phyloP scores from a whole-genome alignment of 1,140 invertebrate genomes.

The Lasioglossum albipes region DNA sequence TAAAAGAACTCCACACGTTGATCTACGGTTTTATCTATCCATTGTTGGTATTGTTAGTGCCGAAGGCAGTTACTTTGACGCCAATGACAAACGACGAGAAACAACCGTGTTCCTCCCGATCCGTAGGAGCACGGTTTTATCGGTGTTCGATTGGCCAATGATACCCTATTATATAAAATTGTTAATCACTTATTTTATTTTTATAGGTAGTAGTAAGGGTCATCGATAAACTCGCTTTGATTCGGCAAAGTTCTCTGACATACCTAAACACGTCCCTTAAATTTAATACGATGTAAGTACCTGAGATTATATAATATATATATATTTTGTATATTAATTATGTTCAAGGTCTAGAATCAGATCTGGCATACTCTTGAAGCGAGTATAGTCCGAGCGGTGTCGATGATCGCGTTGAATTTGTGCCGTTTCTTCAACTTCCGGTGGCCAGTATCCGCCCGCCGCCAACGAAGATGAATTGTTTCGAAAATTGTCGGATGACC shows the following conservation, averaged over 20 bases:
- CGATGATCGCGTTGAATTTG: conserved; percentile 28
- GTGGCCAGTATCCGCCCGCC: conserved; percentile 1
- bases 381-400: conserved; percentile 26
- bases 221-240: background rate
- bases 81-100: conserved; percentile 7
- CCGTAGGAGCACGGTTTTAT: conserved; percentile 2
- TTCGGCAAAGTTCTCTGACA: background rate
- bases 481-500: conserved; percentile 12
- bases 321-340: conserved; percentile 1
- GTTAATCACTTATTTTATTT: background rate
- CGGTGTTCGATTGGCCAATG: background rate
- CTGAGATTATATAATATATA: conserved; percentile 12
- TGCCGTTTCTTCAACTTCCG: background rate
- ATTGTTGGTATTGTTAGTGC: background rate
- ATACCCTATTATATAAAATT: conserved; percentile 30
- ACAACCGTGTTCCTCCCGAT: background rate
- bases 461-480: conserved; percentile 31
- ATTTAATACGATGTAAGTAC: conserved; percentile 4
- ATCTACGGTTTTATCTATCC: background rate
- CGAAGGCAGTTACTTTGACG: background rate
- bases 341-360: conserved; percentile 56
- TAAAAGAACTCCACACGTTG: background rate
- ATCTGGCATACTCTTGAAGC: conserved; percentile 63
- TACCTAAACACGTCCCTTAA: background rate
- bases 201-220: conserved; percentile 15